These are phyloP conservation scores for Rhabdomys pumilio DNA, from an alignment of 2,797 vertebrate genomes.

Conservation along the genomic window DNA sequence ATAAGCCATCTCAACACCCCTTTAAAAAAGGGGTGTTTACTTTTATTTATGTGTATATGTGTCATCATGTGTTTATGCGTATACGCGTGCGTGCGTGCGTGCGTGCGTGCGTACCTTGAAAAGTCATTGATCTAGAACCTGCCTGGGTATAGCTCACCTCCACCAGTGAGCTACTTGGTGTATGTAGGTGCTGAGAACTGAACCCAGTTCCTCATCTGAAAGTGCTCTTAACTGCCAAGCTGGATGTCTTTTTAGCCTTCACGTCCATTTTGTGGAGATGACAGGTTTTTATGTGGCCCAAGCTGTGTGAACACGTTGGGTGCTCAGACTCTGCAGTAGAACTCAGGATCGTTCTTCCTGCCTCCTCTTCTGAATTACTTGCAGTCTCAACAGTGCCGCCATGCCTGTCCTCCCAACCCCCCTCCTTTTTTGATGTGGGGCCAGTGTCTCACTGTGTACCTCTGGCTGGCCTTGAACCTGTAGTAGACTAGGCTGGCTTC, in stretches of 20 bases:
- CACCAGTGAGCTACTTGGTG: background rate
- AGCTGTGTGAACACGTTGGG: background rate
- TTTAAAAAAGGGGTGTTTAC: background rate
- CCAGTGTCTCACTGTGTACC: background rate
- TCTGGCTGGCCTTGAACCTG: background rate
- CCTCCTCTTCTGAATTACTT: background rate
- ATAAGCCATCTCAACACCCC: background rate
- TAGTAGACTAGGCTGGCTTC: background rate
- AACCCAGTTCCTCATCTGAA: background rate
- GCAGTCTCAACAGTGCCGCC: background rate
- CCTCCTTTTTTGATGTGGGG: background rate
- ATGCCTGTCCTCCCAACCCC: background rate
- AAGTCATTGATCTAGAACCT: background rate
- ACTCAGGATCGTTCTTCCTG: background rate
- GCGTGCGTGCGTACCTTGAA: background rate
- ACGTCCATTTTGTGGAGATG: background rate
- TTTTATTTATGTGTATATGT: background rate
- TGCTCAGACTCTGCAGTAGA: background rate
- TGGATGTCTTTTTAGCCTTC: background rate
- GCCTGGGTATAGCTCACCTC: background rate
- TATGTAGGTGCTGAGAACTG: background rate
- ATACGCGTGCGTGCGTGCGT: too few relatives aligned
- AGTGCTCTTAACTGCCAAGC: background rate
- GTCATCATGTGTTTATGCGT: background rate
- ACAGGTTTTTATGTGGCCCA: background rate